phyloP scores from a whole-genome alignment of 2,113 vertebrate genomes.

The Falcunculus frontatus region DNA sequence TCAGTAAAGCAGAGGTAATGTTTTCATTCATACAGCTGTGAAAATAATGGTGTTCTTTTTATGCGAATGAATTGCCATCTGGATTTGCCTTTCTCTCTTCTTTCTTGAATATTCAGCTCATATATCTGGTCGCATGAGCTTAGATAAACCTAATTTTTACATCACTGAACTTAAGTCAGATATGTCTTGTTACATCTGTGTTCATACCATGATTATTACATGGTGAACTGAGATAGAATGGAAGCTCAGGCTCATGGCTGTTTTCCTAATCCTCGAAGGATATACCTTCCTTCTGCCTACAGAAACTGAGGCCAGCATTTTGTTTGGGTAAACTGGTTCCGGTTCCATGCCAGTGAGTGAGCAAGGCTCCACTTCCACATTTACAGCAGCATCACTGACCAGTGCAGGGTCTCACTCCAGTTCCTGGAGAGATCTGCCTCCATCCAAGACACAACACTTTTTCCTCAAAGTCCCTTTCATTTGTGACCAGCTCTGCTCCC shows the following conservation, averaged over 20 bases:
- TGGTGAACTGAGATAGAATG: not conserved
- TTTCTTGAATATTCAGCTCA: not conserved
- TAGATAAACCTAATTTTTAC: not conserved
- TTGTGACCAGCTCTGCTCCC: not conserved
- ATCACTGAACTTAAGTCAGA: not conserved
- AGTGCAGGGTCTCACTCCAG: not conserved
- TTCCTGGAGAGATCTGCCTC: not conserved
- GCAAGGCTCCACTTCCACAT: not conserved
- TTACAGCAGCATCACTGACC: fast-evolving
- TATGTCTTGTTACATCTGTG: not conserved
- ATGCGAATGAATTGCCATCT: not conserved
- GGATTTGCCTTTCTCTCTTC: not conserved
- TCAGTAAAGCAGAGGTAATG: not conserved
- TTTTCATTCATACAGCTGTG: not conserved
- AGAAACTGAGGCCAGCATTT: not conserved
- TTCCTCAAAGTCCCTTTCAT: not conserved
- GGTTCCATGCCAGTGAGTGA: not conserved
- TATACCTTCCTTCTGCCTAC: not conserved
- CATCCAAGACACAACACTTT: not conserved
- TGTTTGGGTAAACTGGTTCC: not conserved
- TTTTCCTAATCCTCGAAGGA: not conserved
- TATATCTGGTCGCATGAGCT: not conserved
- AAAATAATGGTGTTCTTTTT: not conserved
- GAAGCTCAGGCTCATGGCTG: not conserved
- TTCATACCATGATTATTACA: not conserved